Conservation (phyloP, 2,888 invertebrate species). For the Cosmopolites sordidus region DNA sequence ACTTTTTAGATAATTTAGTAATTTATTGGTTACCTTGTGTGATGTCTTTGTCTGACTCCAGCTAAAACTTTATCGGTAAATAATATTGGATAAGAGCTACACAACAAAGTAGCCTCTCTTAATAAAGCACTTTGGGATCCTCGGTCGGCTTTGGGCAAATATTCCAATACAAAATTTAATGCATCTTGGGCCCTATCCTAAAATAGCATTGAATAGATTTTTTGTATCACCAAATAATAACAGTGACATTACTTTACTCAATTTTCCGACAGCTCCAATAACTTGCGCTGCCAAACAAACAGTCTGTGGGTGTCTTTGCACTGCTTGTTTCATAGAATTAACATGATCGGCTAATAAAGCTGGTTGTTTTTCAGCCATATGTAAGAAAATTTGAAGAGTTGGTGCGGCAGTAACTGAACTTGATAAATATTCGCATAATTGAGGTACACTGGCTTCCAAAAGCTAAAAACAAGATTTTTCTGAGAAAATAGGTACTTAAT, state of each 20-base stretch:
- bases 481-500: neutral
- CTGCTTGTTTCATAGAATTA: slow-evolving; percentile 62
- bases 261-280: slow-evolving; percentile 66
- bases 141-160: slow-evolving; percentile 66
- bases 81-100: slow-evolving; percentile 74
- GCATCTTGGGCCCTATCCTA: slow-evolving; percentile 78
- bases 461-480: slow-evolving; percentile 51
- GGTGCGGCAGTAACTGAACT: slow-evolving; percentile 58
- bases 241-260: slow-evolving; percentile 55
- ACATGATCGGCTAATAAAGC: slow-evolving; percentile 68
- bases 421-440: slow-evolving; percentile 72
- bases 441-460: slow-evolving; percentile 75
- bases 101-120: slow-evolving; percentile 75
- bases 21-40: slow-evolving; percentile 41
- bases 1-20: neutral
- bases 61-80: slow-evolving; percentile 76
- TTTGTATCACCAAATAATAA: too few relatives aligned
- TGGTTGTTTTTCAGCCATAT: slow-evolving; percentile 68
- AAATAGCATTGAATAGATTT: too few relatives aligned
- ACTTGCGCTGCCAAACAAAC: slow-evolving; percentile 66
- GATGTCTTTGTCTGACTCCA: slow-evolving; percentile 65
- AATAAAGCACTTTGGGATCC: slow-evolving; percentile 70
- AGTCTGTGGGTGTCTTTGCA: slow-evolving; percentile 62
- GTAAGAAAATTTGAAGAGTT: slow-evolving; percentile 70
- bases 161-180: slow-evolving; percentile 74